Conservation (phyloP, 2,113 vertebrate genomes). For the Percopsis transmontana region DNA sequence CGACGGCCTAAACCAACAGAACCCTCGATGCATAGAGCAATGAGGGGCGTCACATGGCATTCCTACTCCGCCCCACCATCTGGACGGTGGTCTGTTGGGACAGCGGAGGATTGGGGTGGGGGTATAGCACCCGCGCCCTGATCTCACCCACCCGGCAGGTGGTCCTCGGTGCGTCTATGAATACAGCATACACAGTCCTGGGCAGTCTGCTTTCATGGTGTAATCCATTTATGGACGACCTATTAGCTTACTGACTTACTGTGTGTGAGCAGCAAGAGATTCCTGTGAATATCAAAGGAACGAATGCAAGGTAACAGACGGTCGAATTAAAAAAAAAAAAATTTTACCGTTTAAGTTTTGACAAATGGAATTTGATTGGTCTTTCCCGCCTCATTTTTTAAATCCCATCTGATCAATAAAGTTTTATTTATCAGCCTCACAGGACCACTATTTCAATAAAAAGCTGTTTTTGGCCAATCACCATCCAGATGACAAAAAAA, state of each 20-base stretch:
- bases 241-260: not conserved
- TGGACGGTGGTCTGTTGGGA: conserved; percentile 25
- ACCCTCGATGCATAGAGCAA: not conserved
- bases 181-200: not conserved
- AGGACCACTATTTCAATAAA: too few species aligned
- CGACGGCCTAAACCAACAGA: not conserved
- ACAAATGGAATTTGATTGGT: too few species aligned
- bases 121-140: too few species aligned
- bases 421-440: too few species aligned
- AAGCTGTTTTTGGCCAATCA: too few species aligned
- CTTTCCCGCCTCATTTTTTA: too few species aligned
- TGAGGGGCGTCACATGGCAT: not conserved
- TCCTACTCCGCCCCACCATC: conserved; percentile 25
- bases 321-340: too few species aligned
- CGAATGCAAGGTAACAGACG: too few species aligned
- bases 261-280: not conserved
- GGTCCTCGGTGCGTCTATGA: conserved; percentile 8
- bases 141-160: conserved; percentile 1
- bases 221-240: not conserved
- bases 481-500: too few species aligned
- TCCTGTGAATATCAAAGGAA: not conserved
- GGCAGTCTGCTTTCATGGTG: not conserved
- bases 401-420: too few species aligned
- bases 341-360: too few species aligned
- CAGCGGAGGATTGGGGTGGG: conserved; percentile 44